Base-by-base conservation (phyloP, 2,113 vertebrate species). In the Ammospiza caudacuta region DNA sequence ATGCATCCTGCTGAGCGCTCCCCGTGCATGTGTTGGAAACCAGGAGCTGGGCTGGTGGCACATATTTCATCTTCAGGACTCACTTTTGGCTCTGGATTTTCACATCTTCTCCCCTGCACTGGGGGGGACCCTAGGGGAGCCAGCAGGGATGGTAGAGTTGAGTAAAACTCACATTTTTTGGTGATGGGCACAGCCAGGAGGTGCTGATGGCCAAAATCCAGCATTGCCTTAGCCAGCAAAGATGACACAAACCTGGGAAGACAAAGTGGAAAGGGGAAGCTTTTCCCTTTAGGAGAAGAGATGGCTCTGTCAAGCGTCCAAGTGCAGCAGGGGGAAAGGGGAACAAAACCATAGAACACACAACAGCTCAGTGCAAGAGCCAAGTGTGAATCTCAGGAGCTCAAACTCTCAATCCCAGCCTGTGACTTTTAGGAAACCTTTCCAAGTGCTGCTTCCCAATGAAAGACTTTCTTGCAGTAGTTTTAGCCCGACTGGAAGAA, bases 401-500 rank as follows among this genome's bases (percentile, higher is more conserved):
- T 84, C 61, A 54, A 80, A 59, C 29, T 58, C 93, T 80, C 57
- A 41, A 20, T 64, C 27, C 41, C 29, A 52, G 52, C 2, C 66
- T 61, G 44, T 61, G 44, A 82, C 83, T 75, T 74, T 47, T 55
- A 83, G 83, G 39, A 92, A 92, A 78, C 52, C 51, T 86, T 83
- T 89, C 88, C 44, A 62, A 91, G 29, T 44, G 35, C 77, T 67
- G 67, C 66, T 78, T 83, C 33, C 17, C 31, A 66, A 33, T 24
- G 46, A 74, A 86, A 49, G 27, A 33, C 12, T 61, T 90, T 28
- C 47, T 35, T 0, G 4, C 23, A 43, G 55, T 77, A 74, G 85
- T 94, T 87, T 83, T 80, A 83, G 35, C 23, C 52, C 59, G 68
- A 37, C 51, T 90, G 43, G 24, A 83, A 89, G 63, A 68, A 90